Conservation (phyloP, 2,888 invertebrate species). For the Polymixis flavicincta region DNA sequence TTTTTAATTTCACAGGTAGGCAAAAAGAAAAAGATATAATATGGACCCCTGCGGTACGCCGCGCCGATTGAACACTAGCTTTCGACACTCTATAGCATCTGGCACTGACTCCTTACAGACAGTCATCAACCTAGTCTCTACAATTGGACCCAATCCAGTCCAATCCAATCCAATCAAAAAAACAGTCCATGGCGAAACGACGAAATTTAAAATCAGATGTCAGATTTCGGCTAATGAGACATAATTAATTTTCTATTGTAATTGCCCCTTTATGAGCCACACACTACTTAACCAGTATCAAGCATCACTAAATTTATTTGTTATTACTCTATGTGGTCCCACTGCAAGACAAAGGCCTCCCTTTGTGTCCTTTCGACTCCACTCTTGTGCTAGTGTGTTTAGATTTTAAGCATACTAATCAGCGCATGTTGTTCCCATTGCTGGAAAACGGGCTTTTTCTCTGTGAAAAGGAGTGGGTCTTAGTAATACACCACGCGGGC, state of each 20-base stretch:
- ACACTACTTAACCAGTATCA: no score
- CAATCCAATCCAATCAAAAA: no score
- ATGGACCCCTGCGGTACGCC: constrained; percentile 23
- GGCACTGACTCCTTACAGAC: neutral
- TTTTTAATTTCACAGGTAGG: neutral
- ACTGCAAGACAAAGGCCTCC: no score
- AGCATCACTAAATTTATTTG: no score
- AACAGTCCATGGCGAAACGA: neutral
- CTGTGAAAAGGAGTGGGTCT: neutral
- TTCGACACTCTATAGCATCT: constrained; percentile 18
- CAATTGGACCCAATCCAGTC: no score
- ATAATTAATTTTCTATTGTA: no score
- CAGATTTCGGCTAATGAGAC: no score
- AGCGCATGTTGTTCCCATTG: neutral
- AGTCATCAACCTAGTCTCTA: neutral
- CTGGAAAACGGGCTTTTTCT: neutral
- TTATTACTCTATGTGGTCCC: neutral
- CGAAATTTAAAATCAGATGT: neutral
- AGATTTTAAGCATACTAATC: neutral
- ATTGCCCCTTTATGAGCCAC: no score
- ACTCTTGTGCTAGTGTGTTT: neutral
- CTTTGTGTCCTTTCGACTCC: no score
- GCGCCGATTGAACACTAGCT: constrained; percentile 20
- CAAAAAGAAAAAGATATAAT: neutral
- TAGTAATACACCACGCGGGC: neutral